Evolutionary conservation across 2,888 invertebrate species (phyloP).

Genomic region (Acronicta leporina): DNA sequence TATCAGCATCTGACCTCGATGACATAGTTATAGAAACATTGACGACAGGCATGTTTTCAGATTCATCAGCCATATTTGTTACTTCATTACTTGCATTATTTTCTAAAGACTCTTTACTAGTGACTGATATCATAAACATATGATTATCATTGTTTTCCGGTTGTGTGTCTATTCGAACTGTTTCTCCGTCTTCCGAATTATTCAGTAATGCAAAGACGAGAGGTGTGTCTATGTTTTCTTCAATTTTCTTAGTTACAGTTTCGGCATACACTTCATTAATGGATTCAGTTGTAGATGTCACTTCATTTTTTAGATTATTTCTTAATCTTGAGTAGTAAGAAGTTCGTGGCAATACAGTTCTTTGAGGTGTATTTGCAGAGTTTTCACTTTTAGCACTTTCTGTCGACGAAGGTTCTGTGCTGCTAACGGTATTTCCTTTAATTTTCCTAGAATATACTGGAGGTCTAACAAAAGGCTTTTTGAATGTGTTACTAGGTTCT

Average conservation of each 20-base stretch:
- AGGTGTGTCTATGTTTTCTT: slow-evolving; percentile 71
- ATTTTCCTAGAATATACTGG: slow-evolving; percentile 74
- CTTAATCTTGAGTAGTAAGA: slow-evolving; percentile 77
- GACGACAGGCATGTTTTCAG: slow-evolving; percentile 64
- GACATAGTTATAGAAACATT: slow-evolving; percentile 61
- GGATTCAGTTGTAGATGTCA: slow-evolving; percentile 59
- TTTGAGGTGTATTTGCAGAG: slow-evolving; percentile 52
- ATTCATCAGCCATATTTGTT: slow-evolving; percentile 64
- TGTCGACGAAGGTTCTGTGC: slow-evolving; percentile 58
- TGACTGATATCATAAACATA: slow-evolving; percentile 75
- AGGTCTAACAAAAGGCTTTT: slow-evolving; percentile 71
- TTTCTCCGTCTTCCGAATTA: slow-evolving; percentile 61
- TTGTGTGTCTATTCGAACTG: slow-evolving; percentile 46
- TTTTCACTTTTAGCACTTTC: slow-evolving; percentile 51
- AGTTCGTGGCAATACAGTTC: slow-evolving; percentile 72
- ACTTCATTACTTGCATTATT: slow-evolving; percentile 70
- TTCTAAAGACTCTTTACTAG: slow-evolving; percentile 78
- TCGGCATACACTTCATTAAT: slow-evolving; percentile 39
- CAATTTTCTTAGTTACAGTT: slow-evolving; percentile 66
- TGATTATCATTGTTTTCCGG: slow-evolving; percentile 60
- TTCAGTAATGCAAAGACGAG: slow-evolving; percentile 75
- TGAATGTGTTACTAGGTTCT: slow-evolving; percentile 63
- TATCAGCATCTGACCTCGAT: slow-evolving; percentile 60
- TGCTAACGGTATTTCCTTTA: slow-evolving; percentile 58
- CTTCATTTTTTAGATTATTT: slow-evolving; percentile 62